Conservation (phyloP, 2,797 vertebrate species). For the Lophotriccus pileatus region DNA sequence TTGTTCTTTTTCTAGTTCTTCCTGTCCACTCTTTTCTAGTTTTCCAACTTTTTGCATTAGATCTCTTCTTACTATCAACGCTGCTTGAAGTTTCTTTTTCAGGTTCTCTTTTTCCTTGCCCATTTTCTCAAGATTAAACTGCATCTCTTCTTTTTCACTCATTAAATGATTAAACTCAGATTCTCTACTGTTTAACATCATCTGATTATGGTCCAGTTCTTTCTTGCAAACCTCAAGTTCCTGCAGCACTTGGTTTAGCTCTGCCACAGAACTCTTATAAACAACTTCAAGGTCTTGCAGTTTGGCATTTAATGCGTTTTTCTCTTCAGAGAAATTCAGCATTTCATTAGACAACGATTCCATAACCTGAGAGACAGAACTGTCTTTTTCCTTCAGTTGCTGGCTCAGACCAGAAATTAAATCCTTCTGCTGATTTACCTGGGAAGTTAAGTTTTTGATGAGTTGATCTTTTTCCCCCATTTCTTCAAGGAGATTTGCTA, state of each 20-base stretch:
- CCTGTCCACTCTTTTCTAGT: constrained; percentile 74
- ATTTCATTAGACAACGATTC: constrained; percentile 82
- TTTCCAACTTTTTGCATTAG: constrained; percentile 81
- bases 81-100: constrained; percentile 88
- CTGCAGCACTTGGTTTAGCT: constrained; percentile 46
- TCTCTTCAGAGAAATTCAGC: constrained; percentile 78
- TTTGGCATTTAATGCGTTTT: constrained; percentile 56
- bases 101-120: constrained; percentile 82
- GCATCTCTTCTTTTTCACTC: constrained; percentile 71
- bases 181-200: constrained; percentile 60
- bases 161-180: constrained; percentile 64
- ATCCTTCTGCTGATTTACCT: constrained; percentile 84
- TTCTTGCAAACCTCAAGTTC: constrained; percentile 71
- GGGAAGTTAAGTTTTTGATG: constrained; percentile 74
- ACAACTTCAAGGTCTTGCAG: constrained; percentile 67
- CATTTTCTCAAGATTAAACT: constrained; percentile 67
- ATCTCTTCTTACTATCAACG: constrained; percentile 83
- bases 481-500: constrained; percentile 57
- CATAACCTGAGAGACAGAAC: constrained; percentile 78
- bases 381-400: constrained; percentile 83
- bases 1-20: constrained; percentile 61
- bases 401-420: constrained; percentile 80
- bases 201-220: constrained; percentile 49
- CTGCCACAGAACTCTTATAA: constrained; percentile 40
- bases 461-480: constrained; percentile 73